A percentile compares a stretch with the other conserved stretches of the same genome.
Conservation (phyloP, 2,113 vertebrate species). For the Rhinichthys klamathensis region DNA sequence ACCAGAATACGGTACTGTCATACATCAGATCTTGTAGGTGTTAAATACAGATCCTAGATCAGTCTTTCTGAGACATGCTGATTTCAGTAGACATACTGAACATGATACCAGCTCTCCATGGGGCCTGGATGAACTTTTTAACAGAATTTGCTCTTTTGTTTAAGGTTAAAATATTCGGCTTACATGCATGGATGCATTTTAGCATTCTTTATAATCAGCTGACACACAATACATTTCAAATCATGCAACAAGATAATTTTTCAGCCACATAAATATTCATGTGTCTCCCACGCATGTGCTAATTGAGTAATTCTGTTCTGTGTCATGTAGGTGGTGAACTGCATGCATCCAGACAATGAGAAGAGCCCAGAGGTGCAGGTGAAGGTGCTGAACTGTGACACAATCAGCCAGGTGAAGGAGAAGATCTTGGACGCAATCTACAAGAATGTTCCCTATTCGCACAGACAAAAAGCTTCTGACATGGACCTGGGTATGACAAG, state of each 20-base stretch:
- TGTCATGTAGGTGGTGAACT: conserved; percentile 87
- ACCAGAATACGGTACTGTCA: neutral
- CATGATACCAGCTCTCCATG: neutral
- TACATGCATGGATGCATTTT: neutral
- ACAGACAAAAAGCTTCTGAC: conserved; percentile 93
- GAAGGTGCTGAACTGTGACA: conserved; percentile 96
- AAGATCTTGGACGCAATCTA: conserved; percentile 98
- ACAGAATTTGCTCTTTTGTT: neutral
- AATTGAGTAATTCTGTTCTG: neutral
- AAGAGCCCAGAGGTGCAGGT: conserved; percentile 94
- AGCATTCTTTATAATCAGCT: neutral
- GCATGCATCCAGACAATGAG: conserved; percentile 92
- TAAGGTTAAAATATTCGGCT: neutral
- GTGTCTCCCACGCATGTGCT: neutral
- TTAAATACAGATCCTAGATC: neutral
- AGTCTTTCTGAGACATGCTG: too few relatives aligned
- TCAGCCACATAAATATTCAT: conserved; percentile 1
- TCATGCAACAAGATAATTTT: neutral
- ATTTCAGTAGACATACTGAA: neutral
- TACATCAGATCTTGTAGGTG: neutral
- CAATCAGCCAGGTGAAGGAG: conserved; percentile 97
- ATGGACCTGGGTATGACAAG: conserved; percentile 90
- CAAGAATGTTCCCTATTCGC: conserved; percentile 96
- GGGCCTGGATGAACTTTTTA: neutral
- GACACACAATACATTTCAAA: neutral